These are phyloP conservation scores for Pelecanus crispus DNA, from an alignment of 2,113 vertebrate species.

Conservation along the genomic window DNA sequence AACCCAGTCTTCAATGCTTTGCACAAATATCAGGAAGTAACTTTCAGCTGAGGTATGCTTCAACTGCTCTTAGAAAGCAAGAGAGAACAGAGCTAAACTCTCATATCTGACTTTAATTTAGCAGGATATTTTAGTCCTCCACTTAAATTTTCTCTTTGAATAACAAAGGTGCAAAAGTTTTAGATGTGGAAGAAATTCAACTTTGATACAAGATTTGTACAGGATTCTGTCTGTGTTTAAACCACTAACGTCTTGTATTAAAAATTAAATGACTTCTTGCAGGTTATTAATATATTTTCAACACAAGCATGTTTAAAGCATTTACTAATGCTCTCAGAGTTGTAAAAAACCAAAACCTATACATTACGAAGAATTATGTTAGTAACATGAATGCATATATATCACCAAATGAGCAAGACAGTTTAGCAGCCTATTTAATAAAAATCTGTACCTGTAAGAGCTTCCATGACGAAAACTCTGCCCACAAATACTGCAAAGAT, in stretches of 20 bases:
- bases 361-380: neutral
- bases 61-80: neutral
- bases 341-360: neutral
- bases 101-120: neutral
- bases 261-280: neutral
- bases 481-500: constrained; percentile 96
- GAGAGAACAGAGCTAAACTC: neutral
- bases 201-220: neutral
- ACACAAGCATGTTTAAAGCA: neutral
- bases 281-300: neutral
- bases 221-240: neutral
- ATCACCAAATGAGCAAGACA: neutral
- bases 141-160: neutral
- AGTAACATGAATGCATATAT: neutral
- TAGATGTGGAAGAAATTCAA: neutral
- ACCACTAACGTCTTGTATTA: neutral
- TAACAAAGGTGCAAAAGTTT: neutral
- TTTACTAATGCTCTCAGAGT: neutral
- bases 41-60: neutral
- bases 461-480: constrained; percentile 97
- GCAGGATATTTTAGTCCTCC: neutral
- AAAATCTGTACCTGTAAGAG: constrained; percentile 86
- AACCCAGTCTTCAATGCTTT: neutral
- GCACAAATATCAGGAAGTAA: neutral
- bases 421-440: neutral